These are phyloP conservation scores for Fistularia tabacaria DNA, from an alignment of 2,797 vertebrate genomes.

Conservation along the genomic window DNA sequence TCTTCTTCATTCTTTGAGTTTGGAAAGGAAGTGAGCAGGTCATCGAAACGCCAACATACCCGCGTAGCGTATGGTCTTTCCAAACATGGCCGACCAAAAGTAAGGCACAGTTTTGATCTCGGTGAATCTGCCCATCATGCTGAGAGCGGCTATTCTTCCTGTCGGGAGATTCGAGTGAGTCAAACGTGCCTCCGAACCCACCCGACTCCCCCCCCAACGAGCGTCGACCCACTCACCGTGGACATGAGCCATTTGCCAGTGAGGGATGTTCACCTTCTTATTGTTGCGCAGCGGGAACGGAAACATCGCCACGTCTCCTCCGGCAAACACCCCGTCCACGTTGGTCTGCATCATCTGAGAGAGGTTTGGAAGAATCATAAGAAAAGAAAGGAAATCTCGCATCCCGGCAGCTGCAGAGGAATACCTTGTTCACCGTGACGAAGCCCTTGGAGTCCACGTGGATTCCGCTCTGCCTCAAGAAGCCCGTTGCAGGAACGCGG, in stretches of 20 bases:
- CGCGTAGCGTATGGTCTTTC: constrained; percentile 92
- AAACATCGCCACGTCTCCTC: constrained; percentile 89
- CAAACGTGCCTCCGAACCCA: neutral
- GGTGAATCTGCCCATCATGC: constrained; percentile 87
- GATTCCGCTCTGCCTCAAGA: constrained; percentile 91
- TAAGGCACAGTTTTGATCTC: constrained; percentile 94
- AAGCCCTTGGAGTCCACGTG: constrained; percentile 92
- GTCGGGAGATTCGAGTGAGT: constrained; percentile 4
- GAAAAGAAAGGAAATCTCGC: neutral
- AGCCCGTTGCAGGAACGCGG: constrained; percentile 86
- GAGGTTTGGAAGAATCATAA: neutral
- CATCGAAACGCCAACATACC: constrained; percentile 64
- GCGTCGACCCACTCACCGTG: constrained; percentile 79
- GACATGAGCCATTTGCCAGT: constrained; percentile 98
- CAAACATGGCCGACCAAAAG: constrained; percentile 97
- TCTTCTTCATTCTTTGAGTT: no score
- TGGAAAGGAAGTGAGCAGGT: no score
- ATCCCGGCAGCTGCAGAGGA: neutral
- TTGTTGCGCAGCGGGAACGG: constrained; percentile 87
- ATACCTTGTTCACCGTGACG: constrained; percentile 93
- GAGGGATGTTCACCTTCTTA: constrained; percentile 95
- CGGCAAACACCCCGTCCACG: constrained; percentile 87
- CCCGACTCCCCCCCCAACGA: neutral
- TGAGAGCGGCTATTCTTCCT: constrained; percentile 90
- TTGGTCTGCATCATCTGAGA: constrained; percentile 94